Evolutionary conservation across 2,113 vertebrate genomes (phyloP).

Genomic region (Aptenodytes patagonicus): DNA sequence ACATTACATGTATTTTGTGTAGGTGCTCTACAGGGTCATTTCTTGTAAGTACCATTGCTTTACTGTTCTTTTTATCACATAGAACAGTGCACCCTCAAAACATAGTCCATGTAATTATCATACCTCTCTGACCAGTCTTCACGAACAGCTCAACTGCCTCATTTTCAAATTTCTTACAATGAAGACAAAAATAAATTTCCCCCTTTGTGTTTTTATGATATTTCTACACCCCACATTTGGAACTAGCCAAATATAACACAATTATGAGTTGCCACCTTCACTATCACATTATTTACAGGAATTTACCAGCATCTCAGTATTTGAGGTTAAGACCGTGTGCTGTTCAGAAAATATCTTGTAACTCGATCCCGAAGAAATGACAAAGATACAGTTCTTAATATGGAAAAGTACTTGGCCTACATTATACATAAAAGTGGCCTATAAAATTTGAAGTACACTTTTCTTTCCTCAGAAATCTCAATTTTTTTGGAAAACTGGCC

Average conservation of each 20-base stretch:
- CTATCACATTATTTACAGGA: neutral
- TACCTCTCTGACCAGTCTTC: neutral
- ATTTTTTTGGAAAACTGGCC: neutral
- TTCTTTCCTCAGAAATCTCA: neutral
- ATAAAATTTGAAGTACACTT: neutral
- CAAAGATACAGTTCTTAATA: neutral
- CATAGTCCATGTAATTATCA: accelerated
- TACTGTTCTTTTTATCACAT: neutral
- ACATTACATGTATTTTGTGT: neutral
- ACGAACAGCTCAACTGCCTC: accelerated
- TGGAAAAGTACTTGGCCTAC: neutral
- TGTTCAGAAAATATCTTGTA: neutral
- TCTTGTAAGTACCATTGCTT: neutral
- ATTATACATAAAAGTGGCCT: too few species aligned
- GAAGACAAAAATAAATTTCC: neutral
- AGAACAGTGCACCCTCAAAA: neutral
- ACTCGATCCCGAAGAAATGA: neutral
- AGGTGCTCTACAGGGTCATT: neutral
- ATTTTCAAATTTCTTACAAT: neutral
- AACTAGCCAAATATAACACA: accelerated
- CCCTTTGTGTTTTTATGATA: neutral
- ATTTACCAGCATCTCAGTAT: neutral
- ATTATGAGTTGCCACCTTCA: neutral
- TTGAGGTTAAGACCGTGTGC: neutral
- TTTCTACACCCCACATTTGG: neutral